Base-by-base conservation (phyloP, 2,113 vertebrate genomes). In the Hymenochirus boettgeri region DNA sequence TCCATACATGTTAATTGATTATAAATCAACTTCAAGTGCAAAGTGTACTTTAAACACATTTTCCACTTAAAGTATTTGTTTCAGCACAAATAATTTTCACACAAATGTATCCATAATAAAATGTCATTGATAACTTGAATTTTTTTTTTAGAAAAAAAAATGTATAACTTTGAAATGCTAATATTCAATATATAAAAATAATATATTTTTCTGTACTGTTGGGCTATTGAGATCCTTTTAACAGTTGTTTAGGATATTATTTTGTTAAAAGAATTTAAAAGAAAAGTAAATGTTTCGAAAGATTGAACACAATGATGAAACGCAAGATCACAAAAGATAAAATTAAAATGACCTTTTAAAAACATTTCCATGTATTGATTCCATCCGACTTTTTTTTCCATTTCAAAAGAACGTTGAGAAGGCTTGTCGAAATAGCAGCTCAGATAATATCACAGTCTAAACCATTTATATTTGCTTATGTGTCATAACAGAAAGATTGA, bases 401-500 rank as follows among this genome's bases (percentile, higher is more conserved):
- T 27, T 37, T 17, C 17, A 25, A 67, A 83, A 83, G 85, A 82
- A 74, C 76, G 78, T 77, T 48, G 71, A 75, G 65, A 64, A 70
- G 58, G 70, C 74, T 71, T 74, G 83, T 85, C 82, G 83, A 81
- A 86, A 87, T 84, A 87, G 76, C 73, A 83, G 83, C 84, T 85
- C 87, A 82, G 88, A 82, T 85, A 90, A 91, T 86, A 92, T 84
- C 85, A 84, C 71, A 75, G 71, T 81, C 23, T 70, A 76, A 82
- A 82, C 74, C 86, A 82, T 82, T 83, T 83, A 81, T 82, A 79
- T 85, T 82, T 86, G 82, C 86, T 83, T 88, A 83, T 88, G 88
- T 97, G 90, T 90, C 89, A 90, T 93, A 77, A 93, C 76, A 76
- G 86, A 88, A 82, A 91, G 89, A 93, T 87, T 86, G 91, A 90